Evolutionary conservation across 1,140 invertebrate species (phyloP).

Genomic region (Scaptomyza graminum): DNA sequence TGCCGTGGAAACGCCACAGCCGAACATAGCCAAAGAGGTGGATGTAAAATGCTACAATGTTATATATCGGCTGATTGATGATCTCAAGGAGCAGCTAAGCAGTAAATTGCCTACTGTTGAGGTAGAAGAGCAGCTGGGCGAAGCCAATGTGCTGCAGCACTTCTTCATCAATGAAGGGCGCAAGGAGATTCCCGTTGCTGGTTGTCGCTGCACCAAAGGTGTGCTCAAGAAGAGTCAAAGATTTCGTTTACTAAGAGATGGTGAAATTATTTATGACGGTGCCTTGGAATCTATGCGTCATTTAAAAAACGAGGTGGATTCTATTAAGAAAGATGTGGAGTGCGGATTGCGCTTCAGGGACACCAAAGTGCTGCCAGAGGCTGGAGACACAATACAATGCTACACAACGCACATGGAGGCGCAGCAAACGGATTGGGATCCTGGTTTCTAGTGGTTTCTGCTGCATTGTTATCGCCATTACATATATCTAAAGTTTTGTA

Average conservation of each 20-base stretch:
- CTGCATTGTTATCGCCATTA: conserved; percentile 48
- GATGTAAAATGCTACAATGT: conserved; percentile 90
- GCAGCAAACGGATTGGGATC: conserved; percentile 92
- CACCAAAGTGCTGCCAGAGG: conserved; percentile 86
- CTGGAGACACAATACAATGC: conserved; percentile 92
- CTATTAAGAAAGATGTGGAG: conserved; percentile 92
- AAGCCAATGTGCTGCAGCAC: conserved; percentile 93
- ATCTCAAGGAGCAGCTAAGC: conserved; percentile 92
- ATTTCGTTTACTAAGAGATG: conserved; percentile 89
- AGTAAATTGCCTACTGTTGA: conserved; percentile 88
- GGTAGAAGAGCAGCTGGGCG: conserved; percentile 91
- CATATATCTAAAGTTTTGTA: conserved; percentile 60
- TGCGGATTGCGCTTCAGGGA: conserved; percentile 93
- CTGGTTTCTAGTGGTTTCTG: conserved; percentile 88
- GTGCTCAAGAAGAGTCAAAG: conserved; percentile 88
- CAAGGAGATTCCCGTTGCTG: conserved; percentile 94
- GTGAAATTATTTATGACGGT: conserved; percentile 90
- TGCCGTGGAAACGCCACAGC: conserved; percentile 87
- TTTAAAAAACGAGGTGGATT: conserved; percentile 94
- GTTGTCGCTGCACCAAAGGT: conserved; percentile 93
- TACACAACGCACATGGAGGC: conserved; percentile 87
- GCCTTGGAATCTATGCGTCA: conserved; percentile 92
- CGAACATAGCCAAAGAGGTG: conserved; percentile 84
- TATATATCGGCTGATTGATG: conserved; percentile 96
- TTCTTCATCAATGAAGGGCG: conserved; percentile 93